Conservation (phyloP, 2,797 vertebrate species). For the Siniperca scherzeri region DNA sequence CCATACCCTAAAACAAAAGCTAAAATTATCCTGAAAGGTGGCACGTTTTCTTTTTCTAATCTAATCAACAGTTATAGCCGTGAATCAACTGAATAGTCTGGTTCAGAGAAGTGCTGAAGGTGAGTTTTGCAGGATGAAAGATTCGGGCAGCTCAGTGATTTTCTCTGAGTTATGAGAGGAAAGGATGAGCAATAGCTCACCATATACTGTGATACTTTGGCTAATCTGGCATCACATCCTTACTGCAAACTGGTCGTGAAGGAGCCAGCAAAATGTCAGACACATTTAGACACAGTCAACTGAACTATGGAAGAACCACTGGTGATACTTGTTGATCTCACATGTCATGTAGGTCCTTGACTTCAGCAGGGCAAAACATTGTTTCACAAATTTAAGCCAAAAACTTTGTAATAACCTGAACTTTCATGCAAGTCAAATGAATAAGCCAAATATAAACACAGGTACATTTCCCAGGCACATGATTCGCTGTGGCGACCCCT, state of each 20-base stretch:
- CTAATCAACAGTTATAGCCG: slow-evolving; percentile 39
- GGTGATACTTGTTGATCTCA: slow-evolving; percentile 2
- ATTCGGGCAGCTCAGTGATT: slow-evolving; percentile 46
- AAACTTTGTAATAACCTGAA: background rate
- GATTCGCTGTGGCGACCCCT: no score
- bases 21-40: slow-evolving; percentile 18
- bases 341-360: background rate
- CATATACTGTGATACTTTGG: slow-evolving; percentile 26
- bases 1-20: slow-evolving; percentile 32
- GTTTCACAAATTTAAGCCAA: background rate
- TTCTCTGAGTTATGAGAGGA: slow-evolving; percentile 54
- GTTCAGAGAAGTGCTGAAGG: slow-evolving; percentile 38
- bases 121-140: slow-evolving; percentile 48
- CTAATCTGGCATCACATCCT: slow-evolving; percentile 40
- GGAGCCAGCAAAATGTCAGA: slow-evolving; percentile 23
- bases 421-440: background rate
- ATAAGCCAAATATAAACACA: background rate
- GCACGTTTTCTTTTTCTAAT: slow-evolving; percentile 30
- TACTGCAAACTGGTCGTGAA: background rate
- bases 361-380: background rate
- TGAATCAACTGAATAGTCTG: slow-evolving; percentile 17
- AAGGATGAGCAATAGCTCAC: slow-evolving; percentile 41
- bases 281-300: background rate
- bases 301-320: background rate
- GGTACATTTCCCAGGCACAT: background rate